Base-by-base conservation (phyloP, 2,888 invertebrate species). In the Scelioninae gen. 1 region DNA sequence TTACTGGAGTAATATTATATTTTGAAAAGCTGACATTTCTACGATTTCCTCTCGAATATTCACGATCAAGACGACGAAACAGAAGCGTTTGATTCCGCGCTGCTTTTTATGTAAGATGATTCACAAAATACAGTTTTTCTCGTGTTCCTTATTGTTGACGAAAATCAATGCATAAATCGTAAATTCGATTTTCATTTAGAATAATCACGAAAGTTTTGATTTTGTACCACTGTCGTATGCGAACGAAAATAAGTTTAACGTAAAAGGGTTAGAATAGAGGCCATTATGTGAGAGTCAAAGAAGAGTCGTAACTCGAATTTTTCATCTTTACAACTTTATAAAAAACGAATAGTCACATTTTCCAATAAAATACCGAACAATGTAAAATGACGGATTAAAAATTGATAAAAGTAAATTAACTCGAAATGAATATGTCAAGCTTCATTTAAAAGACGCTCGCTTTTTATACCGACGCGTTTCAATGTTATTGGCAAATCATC, bases 1-100 rank as follows among this genome's bases (percentile, higher is more conserved):
- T 55, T 63, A 11, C 16, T 34, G 15, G 15, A 51, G 45, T 49
- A 47, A 65, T 65, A 56, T 31, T 65, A 49, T 31, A 53, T 63
- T 65, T 75, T 63, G 49, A 75, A 75, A 75, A 63, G 56, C 65
- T 63, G 65, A 75, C 60, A 55, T 55, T 15, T 7, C 16, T 63
- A 45, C 56, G 45, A 62, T 55, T 72, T 63, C 53, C 45, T 11
- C 11, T 72, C 15, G 72, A 55, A 72, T 72, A 72, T 72, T n/a
- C n/a, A n/a, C n/a, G n/a, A n/a, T 62, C 62, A 63, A 72, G 60
- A 11, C 31, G 40, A 11, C n/a, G 32, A 45, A 72, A 72, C 53
- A 45, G 53, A 72, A 53, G 60, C 71, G 62, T 72, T 72, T 69
- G 69, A 58, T 58, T 56, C 31, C n/a, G n/a, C 29, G 11, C 34